A percentile compares a stretch with the other conserved stretches of the same genome.
Conservation (phyloP, 2,113 vertebrate species). For the Alaudala cheleensis region DNA sequence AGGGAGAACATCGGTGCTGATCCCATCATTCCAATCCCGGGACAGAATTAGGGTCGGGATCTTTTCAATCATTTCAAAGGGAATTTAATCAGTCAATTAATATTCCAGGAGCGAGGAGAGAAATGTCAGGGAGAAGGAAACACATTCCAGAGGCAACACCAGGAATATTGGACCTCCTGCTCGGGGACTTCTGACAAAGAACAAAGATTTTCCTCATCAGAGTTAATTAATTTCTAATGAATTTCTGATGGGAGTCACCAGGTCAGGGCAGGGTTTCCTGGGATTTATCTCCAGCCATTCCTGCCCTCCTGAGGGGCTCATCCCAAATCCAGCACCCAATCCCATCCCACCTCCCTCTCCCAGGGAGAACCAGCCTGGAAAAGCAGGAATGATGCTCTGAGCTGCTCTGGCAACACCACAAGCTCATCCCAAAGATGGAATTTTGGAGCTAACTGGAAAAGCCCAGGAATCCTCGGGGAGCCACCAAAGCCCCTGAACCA, state of each 20-base stretch:
- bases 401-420: neutral
- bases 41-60: neutral
- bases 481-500: neutral
- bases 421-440: neutral
- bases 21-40: neutral
- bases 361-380: neutral
- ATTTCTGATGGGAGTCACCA: accelerated
- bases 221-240: neutral
- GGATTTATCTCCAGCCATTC: neutral
- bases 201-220: neutral
- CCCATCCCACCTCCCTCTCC: neutral
- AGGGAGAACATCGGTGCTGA: neutral
- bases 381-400: accelerated
- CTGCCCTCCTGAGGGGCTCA: neutral
- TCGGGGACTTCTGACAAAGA: neutral
- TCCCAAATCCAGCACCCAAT: neutral
- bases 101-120: neutral
- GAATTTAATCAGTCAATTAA: neutral
- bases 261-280: neutral
- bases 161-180: neutral
- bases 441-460: neutral
- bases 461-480: neutral
- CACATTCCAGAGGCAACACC: neutral
- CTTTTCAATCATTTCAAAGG: slow-evolving; percentile 14
- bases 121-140: neutral